phyloP scores from a whole-genome alignment of 2,113 vertebrate genomes.

The Pimephales promelas region DNA sequence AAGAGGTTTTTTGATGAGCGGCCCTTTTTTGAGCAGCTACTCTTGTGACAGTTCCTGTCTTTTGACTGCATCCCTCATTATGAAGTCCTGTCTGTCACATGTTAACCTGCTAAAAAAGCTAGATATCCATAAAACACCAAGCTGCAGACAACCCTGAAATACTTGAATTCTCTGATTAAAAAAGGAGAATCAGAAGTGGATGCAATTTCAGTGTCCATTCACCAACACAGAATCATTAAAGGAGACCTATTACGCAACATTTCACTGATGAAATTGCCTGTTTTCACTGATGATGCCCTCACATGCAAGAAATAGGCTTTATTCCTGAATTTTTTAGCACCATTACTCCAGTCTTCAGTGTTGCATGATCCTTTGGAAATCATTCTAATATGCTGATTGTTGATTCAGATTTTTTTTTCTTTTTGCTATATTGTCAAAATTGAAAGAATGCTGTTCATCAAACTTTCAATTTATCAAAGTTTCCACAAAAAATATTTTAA shows the following conservation, averaged over 20 bases:
- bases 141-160: conserved; percentile 18
- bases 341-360: neutral
- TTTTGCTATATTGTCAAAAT: too few relatives aligned
- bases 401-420: neutral
- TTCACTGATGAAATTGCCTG: too few relatives aligned
- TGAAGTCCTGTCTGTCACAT: conserved; percentile 50
- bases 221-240: too few relatives aligned
- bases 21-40: conserved; percentile 40
- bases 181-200: neutral
- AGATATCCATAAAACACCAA: conserved; percentile 46
- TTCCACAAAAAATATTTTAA: too few relatives aligned
- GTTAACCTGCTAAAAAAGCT: conserved; percentile 47
- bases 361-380: neutral
- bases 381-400: neutral
- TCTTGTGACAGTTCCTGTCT: conserved; percentile 47
- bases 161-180: neutral
- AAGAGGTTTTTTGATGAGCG: neutral
- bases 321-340: neutral
- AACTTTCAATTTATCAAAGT: too few relatives aligned
- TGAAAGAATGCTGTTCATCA: too few relatives aligned
- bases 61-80: conserved; percentile 46
- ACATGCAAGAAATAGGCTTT: too few relatives aligned
- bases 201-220: neutral
- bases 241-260: too few relatives aligned
- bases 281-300: too few relatives aligned